Evolutionary conservation across 2,888 invertebrate species (phyloP), one percentile per base, ranked within the genome.

Genomic region (Coelogynopora nodosa): DNA sequence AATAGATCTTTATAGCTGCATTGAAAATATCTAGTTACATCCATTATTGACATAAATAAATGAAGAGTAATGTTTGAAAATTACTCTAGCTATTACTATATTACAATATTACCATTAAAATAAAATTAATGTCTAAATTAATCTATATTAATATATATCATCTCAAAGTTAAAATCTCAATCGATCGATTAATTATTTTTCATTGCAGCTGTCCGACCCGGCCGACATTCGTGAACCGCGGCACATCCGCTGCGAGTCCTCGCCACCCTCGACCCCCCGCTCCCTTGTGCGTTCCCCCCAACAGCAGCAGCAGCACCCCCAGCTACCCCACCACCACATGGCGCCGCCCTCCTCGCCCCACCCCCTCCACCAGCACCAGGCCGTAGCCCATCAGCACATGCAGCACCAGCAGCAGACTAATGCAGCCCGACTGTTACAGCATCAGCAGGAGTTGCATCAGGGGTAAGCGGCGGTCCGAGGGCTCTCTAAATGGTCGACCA

Each of bases 201-300:
- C 49, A 18, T 10, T 49, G 49, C 49, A 74, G 74, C 74, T 74
- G 2, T 74, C 74, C 18, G 74, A 74, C 74, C 74, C 74, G 5
- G 18, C 74, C 18, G 74, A 74, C 74, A 74, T 26, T 23, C 74
- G 30, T 28, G 86, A 86, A 86, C 86, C 86, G 1, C 86, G 86
- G 18, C 86, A 86, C 31, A 86, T 86, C 80, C 86, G 82, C 13
- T 86, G 86, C 26, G 86, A 86, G 49, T 86, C 86, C 27, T 74
- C 74, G 27, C 87, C 87, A 87, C 97, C 97, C 31, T 94, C 96
- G 81, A 97, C 97, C 30, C 96, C 97, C 87, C 94, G 97, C 89
- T 96, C 97, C 2, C 5, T 26, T 74, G 23, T 13, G 18, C 23
- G 74, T 2, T 10, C 27, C 23, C 10, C 74, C 74, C 18, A 74